Percentiles rank a stretch among this genome's conserved stretches.
Evolutionary conservation across 1,140 invertebrate genomes (phyloP).

Genomic region (Drosophila hydei): DNA sequence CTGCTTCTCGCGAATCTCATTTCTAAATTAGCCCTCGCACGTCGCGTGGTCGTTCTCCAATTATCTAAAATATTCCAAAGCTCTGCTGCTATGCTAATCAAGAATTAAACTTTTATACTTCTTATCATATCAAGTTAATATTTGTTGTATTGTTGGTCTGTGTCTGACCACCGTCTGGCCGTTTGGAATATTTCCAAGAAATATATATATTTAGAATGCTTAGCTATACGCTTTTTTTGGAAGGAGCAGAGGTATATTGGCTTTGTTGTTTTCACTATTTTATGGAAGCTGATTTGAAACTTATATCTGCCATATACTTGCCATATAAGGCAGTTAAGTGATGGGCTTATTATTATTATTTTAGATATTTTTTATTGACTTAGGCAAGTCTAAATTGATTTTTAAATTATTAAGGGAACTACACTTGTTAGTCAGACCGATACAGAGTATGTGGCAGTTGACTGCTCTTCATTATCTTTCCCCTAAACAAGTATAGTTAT

Average conservation of each 20-base stretch:
- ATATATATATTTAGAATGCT: not conserved
- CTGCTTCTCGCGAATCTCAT: no score
- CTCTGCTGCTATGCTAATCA: not conserved
- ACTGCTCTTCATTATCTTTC: not conserved
- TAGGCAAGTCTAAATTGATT: no score
- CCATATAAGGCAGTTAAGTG: no score
- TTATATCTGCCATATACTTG: no score
- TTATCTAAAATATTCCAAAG: not conserved
- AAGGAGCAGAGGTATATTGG: not conserved
- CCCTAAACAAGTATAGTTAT: no score
- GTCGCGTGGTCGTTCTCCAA: no score
- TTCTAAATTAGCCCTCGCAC: no score
- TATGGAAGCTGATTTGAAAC: not conserved
- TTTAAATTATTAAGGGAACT: no score
- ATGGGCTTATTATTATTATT: no score
- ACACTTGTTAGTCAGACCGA: no score
- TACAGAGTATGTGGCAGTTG: not conserved
- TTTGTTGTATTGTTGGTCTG: not conserved
- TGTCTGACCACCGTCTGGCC: not conserved
- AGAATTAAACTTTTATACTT: conserved; percentile 4
- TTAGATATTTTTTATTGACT: no score
- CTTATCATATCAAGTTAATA: not conserved
- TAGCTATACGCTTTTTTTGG: not conserved
- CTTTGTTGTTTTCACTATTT: not conserved
- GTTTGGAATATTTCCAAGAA: conserved; percentile 4